These are phyloP conservation scores for Pelochelys cantorii DNA, from an alignment of 2,797 vertebrate genomes.

Conservation along the genomic window DNA sequence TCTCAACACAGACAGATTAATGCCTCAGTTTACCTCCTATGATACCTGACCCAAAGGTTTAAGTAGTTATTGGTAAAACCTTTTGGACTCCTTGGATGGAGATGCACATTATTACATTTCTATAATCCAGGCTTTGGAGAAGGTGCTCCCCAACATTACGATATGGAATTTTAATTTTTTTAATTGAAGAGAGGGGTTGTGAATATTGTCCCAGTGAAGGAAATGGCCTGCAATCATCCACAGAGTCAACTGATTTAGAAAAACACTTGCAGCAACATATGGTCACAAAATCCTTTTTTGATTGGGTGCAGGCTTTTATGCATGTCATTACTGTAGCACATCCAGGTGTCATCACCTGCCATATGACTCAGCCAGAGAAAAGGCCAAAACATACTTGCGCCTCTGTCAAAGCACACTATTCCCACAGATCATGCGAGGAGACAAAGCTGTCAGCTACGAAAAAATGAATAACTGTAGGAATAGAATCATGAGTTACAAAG, in stretches of 20 bases:
- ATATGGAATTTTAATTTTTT: background rate
- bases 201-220: constrained; percentile 8
- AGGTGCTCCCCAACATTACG: background rate
- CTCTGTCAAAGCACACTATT: background rate
- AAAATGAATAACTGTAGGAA: background rate
- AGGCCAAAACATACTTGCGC: background rate
- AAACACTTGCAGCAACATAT: background rate
- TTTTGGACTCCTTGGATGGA: background rate
- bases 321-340: background rate
- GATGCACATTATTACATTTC: background rate
- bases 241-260: constrained; percentile 32
- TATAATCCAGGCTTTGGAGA: background rate
- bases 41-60: background rate
- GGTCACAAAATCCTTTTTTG: background rate
- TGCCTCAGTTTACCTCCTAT: background rate
- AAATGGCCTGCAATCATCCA: constrained; percentile 18
- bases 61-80: background rate
- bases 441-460: background rate
- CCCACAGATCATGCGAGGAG: background rate
- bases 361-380: background rate
- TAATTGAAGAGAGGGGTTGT: constrained; percentile 26
- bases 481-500: background rate
- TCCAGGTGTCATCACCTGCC: background rate
- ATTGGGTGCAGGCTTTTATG: background rate
- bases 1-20: constrained; percentile 14